Evolutionary conservation across 35 echinoderm and acorn worm species (phyloP).

Genomic region (Hemicentrotus pulcherrimus): DNA sequence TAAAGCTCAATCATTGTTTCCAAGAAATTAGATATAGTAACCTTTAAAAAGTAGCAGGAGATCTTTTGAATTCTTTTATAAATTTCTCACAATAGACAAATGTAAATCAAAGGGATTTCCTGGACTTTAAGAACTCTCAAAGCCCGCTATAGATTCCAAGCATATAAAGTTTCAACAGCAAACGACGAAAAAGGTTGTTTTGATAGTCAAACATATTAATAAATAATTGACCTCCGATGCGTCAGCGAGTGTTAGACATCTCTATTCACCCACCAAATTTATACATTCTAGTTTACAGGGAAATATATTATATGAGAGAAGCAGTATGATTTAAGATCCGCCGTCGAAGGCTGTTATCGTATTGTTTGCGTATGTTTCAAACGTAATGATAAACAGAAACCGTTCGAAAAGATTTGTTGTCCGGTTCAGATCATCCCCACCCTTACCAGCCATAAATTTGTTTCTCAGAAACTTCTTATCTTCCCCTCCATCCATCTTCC

Average conservation of each 20-base stretch:
- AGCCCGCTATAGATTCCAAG: too few species aligned
- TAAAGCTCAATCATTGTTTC: too few species aligned
- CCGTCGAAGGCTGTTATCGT: neutral
- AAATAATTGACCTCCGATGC: neutral
- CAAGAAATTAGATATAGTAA: too few species aligned
- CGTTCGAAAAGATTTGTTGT: neutral
- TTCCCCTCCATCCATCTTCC: neutral
- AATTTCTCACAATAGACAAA: too few species aligned
- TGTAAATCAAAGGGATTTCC: too few species aligned
- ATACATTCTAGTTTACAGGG: neutral
- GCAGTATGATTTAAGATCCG: neutral
- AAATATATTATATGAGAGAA: neutral
- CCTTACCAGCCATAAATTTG: neutral
- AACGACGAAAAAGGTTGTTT: too few species aligned
- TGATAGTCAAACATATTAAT: too few species aligned
- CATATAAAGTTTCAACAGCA: too few species aligned
- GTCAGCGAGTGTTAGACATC: neutral
- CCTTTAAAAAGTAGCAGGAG: too few species aligned
- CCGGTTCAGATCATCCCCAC: neutral
- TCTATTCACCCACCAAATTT: neutral
- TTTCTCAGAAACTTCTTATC: conserved; percentile 4
- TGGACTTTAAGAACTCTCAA: too few species aligned
- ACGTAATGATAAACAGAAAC: conserved; percentile 19
- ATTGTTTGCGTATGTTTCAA: conserved; percentile 19
- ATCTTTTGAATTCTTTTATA: too few species aligned